Conservation (phyloP, 1,140 invertebrate species). For the Drosophila nigromelanica region DNA sequence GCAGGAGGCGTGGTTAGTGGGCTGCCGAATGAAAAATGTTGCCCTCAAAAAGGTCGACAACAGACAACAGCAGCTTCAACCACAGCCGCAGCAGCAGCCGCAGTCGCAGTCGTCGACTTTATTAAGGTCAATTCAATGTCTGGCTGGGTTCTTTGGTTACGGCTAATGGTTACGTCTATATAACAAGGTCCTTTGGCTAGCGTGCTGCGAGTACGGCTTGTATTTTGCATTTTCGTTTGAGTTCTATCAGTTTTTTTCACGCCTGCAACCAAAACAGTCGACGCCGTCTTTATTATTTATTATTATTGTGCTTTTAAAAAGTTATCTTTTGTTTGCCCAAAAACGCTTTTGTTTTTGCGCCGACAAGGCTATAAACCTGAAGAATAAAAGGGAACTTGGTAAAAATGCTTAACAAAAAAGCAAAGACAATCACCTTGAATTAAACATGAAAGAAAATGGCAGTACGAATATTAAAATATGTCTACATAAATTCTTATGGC, state of each 20-base stretch:
- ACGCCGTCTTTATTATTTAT: constrained; percentile 60
- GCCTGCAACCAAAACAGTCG: constrained; percentile 31
- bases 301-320: constrained; percentile 54
- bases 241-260: constrained; percentile 44
- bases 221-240: constrained; percentile 57
- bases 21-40: constrained; percentile 43
- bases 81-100: constrained; percentile 10
- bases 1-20: constrained; percentile 44
- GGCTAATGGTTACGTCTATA: constrained; percentile 71
- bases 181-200: constrained; percentile 23
- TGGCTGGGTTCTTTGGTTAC: constrained; percentile 67
- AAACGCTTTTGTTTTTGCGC: constrained; percentile 30
- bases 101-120: constrained; percentile 60
- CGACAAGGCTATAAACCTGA: constrained; percentile 4
- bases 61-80: constrained; percentile 19
- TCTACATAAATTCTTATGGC: background rate
- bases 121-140: constrained; percentile 82
- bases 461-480: background rate
- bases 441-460: constrained; percentile 4
- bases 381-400: background rate
- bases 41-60: constrained; percentile 48
- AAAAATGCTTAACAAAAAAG: constrained; percentile 4
- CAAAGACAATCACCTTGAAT: constrained; percentile 31
- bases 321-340: constrained; percentile 24
- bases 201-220: constrained; percentile 13